These are phyloP conservation scores for Falcaria lacertinaria DNA, from an alignment of 2,888 invertebrate species.

Conservation along the genomic window DNA sequence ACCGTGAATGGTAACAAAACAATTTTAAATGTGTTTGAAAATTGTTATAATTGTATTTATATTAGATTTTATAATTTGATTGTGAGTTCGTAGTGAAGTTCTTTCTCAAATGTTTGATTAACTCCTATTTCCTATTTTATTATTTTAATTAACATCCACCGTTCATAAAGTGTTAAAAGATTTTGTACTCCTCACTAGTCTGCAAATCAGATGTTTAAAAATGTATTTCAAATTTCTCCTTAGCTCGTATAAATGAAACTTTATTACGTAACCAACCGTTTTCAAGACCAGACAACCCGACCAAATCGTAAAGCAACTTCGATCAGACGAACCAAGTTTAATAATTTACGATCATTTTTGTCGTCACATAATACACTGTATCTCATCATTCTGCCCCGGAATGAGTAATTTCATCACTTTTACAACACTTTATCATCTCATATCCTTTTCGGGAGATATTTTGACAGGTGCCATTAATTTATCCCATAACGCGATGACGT, in stretches of 20 bases:
- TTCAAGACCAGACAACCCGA: not conserved
- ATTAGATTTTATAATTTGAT: too few relatives aligned
- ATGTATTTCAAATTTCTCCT: too few relatives aligned
- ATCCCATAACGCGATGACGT: constrained; percentile 25
- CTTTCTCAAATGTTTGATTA: too few relatives aligned
- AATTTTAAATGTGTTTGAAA: too few relatives aligned
- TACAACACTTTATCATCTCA: constrained; percentile 25
- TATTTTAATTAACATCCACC: too few relatives aligned
- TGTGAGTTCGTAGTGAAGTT: too few relatives aligned
- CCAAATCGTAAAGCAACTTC: not conserved
- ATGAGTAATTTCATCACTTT: constrained; percentile 23
- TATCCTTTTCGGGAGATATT: constrained; percentile 30
- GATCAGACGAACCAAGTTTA: not conserved
- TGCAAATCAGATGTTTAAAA: too few relatives aligned
- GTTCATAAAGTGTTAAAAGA: too few relatives aligned
- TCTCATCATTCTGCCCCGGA: constrained; percentile 4
- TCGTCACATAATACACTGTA: not conserved
- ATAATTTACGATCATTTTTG: not conserved
- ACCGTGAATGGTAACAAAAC: too few relatives aligned
- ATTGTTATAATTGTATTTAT: too few relatives aligned
- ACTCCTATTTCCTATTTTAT: too few relatives aligned
- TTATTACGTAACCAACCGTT: not conserved
- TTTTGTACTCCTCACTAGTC: too few relatives aligned
- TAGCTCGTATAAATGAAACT: not conserved
- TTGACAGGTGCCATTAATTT: constrained; percentile 40